Base-by-base conservation (phyloP, 2,797 vertebrate genomes). In the Chrosomus eos region DNA sequence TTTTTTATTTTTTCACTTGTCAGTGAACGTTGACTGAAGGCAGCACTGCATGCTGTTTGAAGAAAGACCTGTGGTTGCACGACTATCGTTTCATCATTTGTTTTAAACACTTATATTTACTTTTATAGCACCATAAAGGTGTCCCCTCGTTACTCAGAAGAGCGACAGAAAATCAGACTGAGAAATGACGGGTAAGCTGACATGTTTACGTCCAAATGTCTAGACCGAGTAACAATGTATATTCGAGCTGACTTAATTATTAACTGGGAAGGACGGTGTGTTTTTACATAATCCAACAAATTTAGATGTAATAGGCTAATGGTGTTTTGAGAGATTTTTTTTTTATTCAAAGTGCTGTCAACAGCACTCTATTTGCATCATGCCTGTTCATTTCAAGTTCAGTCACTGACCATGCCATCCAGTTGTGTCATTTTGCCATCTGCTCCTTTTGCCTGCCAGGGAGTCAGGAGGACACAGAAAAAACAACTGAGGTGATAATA, bases 151-250 rank as follows among this genome's bases (percentile, higher is more conserved):
- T 36, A 26, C 62, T 40, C 4, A 9, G 23, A 83, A 66, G 26
- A 79, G 5, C 10, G 38, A 48, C 36, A 64, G 21, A 53, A 74
- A 74, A 19, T 53, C 23, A 14, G 48, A 53, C 31, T 1, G 21
- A 64, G 55, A 31, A 40, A 92, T 92, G 91, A 87, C 91, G 75
- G 90, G 92, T 93, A 88, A 26, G 92, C 84, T 28, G 19, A 45
- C 19, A 6, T 10, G 11, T 72, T 23, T 36, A 43, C 21, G n/a
- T 40, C 2, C 58, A 82, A 70, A 71, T 82, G 58, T 21, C 8
- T 43, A 58, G 26, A 33, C 3, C 3, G 13, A 18, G 5, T 71
- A 19, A 26, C 26, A 18, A n/a, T 70, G 43, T 23, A 64, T 18
- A 64, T 18, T 19, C 1, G 21, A 74, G 8, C 21, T 19, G 14